Conservation (phyloP, 2,113 vertebrate genomes). For the Cacatua alba region DNA sequence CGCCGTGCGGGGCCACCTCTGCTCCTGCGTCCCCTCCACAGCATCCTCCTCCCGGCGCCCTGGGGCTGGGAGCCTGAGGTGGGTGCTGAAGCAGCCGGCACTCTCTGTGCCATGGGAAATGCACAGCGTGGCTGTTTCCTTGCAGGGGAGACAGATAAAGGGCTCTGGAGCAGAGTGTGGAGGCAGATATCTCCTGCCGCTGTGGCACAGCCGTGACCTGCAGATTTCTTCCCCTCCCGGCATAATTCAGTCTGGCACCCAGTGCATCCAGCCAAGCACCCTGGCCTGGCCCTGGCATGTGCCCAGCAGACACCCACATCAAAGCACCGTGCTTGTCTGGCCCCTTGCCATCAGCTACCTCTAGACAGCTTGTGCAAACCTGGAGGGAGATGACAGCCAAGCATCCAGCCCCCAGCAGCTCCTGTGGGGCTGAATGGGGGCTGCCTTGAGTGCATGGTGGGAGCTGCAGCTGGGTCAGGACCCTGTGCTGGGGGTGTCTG, state of each 20-base stretch:
- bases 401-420: not conserved
- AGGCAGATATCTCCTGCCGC: not conserved
- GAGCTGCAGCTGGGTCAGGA: not conserved
- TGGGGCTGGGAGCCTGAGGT: not conserved
- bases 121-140: not conserved
- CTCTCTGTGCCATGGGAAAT: not conserved
- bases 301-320: conserved; percentile 50
- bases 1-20: not conserved
- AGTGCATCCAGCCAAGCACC: conserved; percentile 18
- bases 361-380: conserved; percentile 2
- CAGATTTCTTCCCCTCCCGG: not conserved
- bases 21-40: not conserved
- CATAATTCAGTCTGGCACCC: conserved; percentile 19
- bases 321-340: not conserved
- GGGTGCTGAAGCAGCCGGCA: not conserved
- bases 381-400: not conserved
- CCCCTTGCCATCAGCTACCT: conserved; percentile 10
- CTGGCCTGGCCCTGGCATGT: conserved; percentile 17
- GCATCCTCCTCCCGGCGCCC: not conserved
- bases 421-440: not conserved
- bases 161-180: not conserved
- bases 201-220: conserved; percentile 14
- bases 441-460: not conserved
- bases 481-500: not conserved
- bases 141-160: not conserved